These are phyloP conservation scores for Rotaria sp. DNA, from an alignment of 2,888 invertebrate genomes.

Conservation along the genomic window DNA sequence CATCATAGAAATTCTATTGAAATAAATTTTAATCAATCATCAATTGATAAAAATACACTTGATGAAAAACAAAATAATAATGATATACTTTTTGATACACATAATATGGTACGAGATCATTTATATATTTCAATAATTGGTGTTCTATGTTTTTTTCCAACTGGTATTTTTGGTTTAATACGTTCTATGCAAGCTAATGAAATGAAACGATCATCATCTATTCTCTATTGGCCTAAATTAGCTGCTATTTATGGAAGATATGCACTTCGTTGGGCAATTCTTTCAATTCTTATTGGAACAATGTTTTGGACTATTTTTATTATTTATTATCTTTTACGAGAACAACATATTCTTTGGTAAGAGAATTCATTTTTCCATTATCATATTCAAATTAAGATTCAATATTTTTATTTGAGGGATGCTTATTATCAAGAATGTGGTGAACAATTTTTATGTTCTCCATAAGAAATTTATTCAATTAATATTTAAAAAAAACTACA, in stretches of 20 bases:
- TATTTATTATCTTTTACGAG: not conserved
- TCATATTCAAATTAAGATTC: no score
- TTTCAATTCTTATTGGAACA: not conserved
- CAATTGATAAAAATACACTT: no score
- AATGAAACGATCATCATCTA: not conserved
- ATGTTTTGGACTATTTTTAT: not conserved
- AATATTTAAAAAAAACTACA: not conserved
- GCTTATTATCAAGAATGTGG: not conserved
- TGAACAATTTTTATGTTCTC: not conserved
- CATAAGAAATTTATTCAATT: not conserved
- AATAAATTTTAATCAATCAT: not conserved
- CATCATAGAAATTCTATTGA: no score
- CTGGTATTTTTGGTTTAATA: constrained; percentile 8
- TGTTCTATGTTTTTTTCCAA: not conserved
- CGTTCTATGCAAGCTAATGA: not conserved
- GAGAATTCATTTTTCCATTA: no score
- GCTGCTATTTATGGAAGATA: not conserved
- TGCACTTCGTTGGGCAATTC: not conserved
- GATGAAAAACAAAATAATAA: not conserved
- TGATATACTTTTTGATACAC: not conserved
- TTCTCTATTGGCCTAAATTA: not conserved
- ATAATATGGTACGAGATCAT: not conserved
- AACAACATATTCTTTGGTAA: not conserved
- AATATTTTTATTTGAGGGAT: not conserved
- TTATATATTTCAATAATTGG: not conserved